Conservation (phyloP, 2,888 invertebrate species). For the Acronicta aceris region DNA sequence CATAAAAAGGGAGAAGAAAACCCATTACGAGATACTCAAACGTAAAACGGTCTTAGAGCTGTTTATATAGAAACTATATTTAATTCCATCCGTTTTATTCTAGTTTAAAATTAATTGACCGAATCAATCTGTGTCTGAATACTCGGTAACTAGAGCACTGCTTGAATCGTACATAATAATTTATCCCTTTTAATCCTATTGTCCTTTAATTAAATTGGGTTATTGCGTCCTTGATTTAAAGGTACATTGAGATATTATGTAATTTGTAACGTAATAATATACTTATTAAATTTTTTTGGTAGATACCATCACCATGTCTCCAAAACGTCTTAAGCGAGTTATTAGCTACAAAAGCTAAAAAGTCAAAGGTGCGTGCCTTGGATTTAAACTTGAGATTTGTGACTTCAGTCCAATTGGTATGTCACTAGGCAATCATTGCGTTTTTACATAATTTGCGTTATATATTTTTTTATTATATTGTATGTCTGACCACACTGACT, state of each 20-base stretch:
- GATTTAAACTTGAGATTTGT: too few relatives aligned
- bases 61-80: neutral
- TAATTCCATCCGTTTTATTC: slow-evolving; percentile 11
- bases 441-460: too few relatives aligned
- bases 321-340: too few relatives aligned
- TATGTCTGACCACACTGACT: too few relatives aligned
- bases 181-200: slow-evolving; percentile 47
- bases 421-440: too few relatives aligned
- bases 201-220: slow-evolving; percentile 43
- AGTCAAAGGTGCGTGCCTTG: too few relatives aligned
- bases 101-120: slow-evolving; percentile 28
- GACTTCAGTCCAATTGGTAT: too few relatives aligned
- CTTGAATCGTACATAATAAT: slow-evolving; percentile 39
- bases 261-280: neutral
- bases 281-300: too few relatives aligned
- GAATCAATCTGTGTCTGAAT: slow-evolving; percentile 39
- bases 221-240: slow-evolving; percentile 31
- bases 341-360: too few relatives aligned
- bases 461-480: too few relatives aligned
- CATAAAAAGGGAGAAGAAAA: slow-evolving; percentile 20
- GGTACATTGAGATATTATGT: slow-evolving; percentile 17
- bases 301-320: too few relatives aligned
- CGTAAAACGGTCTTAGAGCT: slow-evolving; percentile 4
- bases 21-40: slow-evolving; percentile 17
- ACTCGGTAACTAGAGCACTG: slow-evolving; percentile 20